A percentile compares a stretch with the other conserved stretches of the same genome.
Evolutionary conservation across 2,113 vertebrate species (phyloP).

Genomic region (Chloropsis hardwickii): DNA sequence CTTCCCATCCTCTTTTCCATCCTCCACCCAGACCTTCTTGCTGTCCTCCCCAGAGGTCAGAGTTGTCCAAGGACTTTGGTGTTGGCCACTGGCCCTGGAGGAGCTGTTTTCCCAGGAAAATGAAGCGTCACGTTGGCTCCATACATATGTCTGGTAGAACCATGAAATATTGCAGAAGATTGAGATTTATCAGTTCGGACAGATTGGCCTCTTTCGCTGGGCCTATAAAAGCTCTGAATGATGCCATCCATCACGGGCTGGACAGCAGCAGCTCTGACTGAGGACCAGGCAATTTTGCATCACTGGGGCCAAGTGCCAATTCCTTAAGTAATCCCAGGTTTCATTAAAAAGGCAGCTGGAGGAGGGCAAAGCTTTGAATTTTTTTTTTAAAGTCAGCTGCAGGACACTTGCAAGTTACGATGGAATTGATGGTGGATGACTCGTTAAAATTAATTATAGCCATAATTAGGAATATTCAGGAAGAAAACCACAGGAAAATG

Average conservation of each 20-base stretch:
- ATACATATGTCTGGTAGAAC: neutral
- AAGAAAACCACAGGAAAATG: constrained; percentile 57
- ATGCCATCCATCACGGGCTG: constrained; percentile 34
- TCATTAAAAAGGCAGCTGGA: constrained; percentile 36
- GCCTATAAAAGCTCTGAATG: constrained; percentile 58
- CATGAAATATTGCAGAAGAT: constrained; percentile 55
- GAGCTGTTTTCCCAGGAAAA: neutral
- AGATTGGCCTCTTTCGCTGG: constrained; percentile 50
- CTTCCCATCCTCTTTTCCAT: neutral
- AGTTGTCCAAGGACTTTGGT: neutral
- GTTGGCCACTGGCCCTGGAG: neutral
- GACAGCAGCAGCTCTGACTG: constrained; percentile 43
- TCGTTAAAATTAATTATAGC: constrained; percentile 69
- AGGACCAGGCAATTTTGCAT: constrained; percentile 49
- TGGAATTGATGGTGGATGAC: constrained; percentile 46
- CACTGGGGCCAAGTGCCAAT: constrained; percentile 27
- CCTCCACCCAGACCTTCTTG: neutral
- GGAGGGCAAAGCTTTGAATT: neutral
- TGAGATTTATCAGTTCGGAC: constrained; percentile 52
- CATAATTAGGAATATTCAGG: constrained; percentile 63
- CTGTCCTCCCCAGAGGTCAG: neutral
- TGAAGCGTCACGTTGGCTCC: neutral
- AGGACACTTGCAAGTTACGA: constrained; percentile 52
- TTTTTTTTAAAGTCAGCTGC: constrained; percentile 24
- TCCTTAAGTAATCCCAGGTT: constrained; percentile 56